phyloP scores from a whole-genome alignment of 1,140 invertebrate genomes.

The Leptinotarsa defecta region DNA sequence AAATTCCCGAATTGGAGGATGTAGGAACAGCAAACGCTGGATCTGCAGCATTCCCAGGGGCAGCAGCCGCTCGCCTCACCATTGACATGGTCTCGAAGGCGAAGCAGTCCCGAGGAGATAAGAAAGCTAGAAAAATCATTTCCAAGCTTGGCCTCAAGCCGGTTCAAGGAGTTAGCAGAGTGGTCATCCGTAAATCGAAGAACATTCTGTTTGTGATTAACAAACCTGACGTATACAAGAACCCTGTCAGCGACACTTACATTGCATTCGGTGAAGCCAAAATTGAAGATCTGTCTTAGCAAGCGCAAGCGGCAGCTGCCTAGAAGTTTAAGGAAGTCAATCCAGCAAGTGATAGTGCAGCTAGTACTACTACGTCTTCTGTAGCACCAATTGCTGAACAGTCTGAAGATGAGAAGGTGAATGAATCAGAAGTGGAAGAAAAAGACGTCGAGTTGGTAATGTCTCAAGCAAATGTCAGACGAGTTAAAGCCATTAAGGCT shows the following conservation, averaged over 20 bases:
- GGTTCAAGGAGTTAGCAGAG: conserved; percentile 93
- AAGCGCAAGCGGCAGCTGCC: conserved; percentile 97
- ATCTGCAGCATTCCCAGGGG: conserved; percentile 52
- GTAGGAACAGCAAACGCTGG: conserved; percentile 56
- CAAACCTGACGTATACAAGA: conserved; percentile 99
- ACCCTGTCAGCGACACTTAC: conserved; percentile 98
- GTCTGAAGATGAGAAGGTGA: conserved; percentile 86
- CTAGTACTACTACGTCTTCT: conserved; percentile 69
- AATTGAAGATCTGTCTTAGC: conserved; percentile 99
- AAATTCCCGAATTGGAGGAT: conserved; percentile 88
- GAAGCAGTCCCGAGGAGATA: conserved; percentile 52
- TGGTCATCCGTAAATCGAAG: conserved; percentile 98
- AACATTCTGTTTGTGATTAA: conserved; percentile 99
- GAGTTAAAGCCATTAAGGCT: conserved; percentile 91
- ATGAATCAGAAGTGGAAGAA: conserved; percentile 95
- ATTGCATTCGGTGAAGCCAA: conserved; percentile 99
- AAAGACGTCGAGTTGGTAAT: conserved; percentile 99
- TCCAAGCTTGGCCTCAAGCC: conserved; percentile 46
- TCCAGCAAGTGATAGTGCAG: conserved; percentile 69
- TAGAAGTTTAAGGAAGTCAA: conserved; percentile 94
- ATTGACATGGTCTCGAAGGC: conserved; percentile 20
- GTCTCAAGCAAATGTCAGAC: conserved; percentile 95
- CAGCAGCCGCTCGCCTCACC: too few relatives aligned
- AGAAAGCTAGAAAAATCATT: conserved; percentile 38
- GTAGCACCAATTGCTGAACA: conserved; percentile 87